Percentiles rank a stretch among this genome's conserved stretches.
phyloP scores from a whole-genome alignment of 1,140 invertebrate species.

The Bombyx mori region ASM3026992v2 NC_085108.1:1979001-1979500 shows the following conservation, averaged over 20 bases:
- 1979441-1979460: too few relatives aligned
- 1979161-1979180: not conserved
- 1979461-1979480: too few relatives aligned
- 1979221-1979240: slow-evolving; percentile 37
- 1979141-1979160: not conserved
- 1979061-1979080: not conserved
- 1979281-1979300: not conserved
- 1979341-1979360: too few relatives aligned
- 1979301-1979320: slow-evolving; percentile 1
- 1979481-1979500: too few relatives aligned
- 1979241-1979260: slow-evolving; percentile 31
- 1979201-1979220: slow-evolving; percentile 4
- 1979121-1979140: not conserved
- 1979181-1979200: not conserved
- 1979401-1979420: slow-evolving; percentile 4
- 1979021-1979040: not conserved
- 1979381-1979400: slow-evolving; percentile 1
- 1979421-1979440: not conserved
- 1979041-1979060: not conserved
- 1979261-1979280: slow-evolving; percentile 29
- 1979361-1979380: not conserved
- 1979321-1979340: slow-evolving; percentile 15
- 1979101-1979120: slow-evolving; percentile 18
- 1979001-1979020: too few relatives aligned
- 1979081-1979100: slow-evolving; percentile 14